Conservation (phyloP, 1,140 invertebrate genomes). For the Micrasema minimum region DNA sequence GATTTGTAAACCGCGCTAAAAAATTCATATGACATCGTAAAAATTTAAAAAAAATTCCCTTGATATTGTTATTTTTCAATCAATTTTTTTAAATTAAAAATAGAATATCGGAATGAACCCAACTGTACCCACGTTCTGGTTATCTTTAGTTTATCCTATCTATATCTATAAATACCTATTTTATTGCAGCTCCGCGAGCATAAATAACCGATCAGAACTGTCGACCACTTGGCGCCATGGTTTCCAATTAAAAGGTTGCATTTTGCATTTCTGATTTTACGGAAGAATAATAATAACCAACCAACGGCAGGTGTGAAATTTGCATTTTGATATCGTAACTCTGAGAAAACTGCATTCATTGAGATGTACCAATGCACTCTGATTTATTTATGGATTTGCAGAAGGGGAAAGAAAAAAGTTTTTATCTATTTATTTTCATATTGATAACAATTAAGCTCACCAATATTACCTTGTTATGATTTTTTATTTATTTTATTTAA, state of each 20-base stretch:
- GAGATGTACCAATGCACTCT: slow-evolving; percentile 13
- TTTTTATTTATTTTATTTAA: too few species aligned
- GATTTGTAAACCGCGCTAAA: too few species aligned
- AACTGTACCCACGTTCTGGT: too few species aligned
- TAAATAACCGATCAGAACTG: too few species aligned
- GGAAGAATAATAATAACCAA: neutral
- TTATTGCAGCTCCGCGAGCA: neutral
- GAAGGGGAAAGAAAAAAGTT: neutral
- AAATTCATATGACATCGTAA: too few species aligned
- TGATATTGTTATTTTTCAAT: too few species aligned
- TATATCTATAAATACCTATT: neutral
- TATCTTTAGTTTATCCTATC: neutral
- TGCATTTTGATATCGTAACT: slow-evolving; percentile 13
- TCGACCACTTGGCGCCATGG: neutral
- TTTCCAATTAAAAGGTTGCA: neutral
- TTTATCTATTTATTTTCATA: too few species aligned
- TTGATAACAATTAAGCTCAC: too few species aligned
- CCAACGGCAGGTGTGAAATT: neutral
- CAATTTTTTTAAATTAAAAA: too few species aligned
- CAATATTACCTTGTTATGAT: too few species aligned
- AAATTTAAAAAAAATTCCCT: too few species aligned
- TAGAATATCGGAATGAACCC: too few species aligned
- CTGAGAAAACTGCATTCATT: slow-evolving; percentile 1
- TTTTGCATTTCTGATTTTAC: neutral
- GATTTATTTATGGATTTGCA: neutral